A percentile compares a stretch with the other conserved stretches of the same genome.
phyloP scores from a whole-genome alignment of 1,140 invertebrate genomes.

The Saccostrea echinata region DNA sequence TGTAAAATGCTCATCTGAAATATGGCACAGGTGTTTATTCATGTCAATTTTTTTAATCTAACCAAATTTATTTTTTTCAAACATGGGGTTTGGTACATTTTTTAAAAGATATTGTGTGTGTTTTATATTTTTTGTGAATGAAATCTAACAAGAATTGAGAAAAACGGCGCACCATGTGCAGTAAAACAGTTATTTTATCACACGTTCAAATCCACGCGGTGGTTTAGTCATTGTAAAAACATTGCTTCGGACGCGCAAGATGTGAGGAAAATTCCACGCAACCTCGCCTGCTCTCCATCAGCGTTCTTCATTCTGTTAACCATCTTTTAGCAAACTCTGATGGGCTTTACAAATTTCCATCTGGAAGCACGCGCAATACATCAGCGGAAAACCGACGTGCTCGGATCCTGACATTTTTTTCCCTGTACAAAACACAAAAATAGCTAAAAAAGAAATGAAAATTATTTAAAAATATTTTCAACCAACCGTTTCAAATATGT shows the following conservation, averaged over 20 bases:
- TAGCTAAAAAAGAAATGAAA: neutral
- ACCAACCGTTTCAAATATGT: neutral
- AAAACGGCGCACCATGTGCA: neutral
- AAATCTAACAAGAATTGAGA: neutral
- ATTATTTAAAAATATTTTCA: neutral
- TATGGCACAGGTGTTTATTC: neutral
- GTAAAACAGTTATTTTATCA: constrained; percentile 16
- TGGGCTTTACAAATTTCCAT: constrained; percentile 23
- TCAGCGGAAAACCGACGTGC: neutral
- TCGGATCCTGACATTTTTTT: constrained; percentile 1
- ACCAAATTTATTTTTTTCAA: neutral
- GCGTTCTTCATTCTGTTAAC: neutral
- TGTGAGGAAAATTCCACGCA: constrained; percentile 26
- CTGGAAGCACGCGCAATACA: constrained; percentile 25
- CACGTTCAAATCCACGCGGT: constrained; percentile 12
- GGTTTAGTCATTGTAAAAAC: constrained; percentile 39
- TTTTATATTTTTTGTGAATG: constrained; percentile 23
- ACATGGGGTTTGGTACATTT: neutral
- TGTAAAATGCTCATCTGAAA: neutral
- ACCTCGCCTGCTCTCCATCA: constrained; percentile 10
- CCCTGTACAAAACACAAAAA: neutral
- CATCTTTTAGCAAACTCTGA: constrained; percentile 32
- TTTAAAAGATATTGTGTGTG: neutral
- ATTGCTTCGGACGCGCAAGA: constrained; percentile 5
- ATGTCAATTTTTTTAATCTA: neutral